phyloP scores from a whole-genome alignment of 2,797 vertebrate genomes.

The Melanotaenia boesemani region DNA sequence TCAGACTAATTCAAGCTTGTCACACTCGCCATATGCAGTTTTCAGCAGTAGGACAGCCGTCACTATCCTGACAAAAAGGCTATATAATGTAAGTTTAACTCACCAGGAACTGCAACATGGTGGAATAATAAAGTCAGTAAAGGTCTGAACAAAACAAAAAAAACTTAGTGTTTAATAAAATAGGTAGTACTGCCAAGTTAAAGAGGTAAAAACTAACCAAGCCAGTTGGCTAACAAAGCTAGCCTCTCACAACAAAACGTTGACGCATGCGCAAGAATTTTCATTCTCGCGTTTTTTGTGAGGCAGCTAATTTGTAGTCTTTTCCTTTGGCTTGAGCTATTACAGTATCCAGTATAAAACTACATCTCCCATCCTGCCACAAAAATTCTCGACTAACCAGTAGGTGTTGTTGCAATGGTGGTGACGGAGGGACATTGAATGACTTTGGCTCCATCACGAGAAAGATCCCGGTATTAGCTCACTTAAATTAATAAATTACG shows the following conservation, averaged over 20 bases:
- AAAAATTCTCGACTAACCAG: not conserved
- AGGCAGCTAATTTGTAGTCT: constrained; percentile 43
- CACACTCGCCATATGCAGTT: not conserved
- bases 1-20: not conserved
- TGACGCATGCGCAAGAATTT: constrained; percentile 50
- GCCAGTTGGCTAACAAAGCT: constrained; percentile 6
- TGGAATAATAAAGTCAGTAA: constrained; percentile 10
- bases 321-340: accelerated
- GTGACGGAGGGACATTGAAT: constrained; percentile 84
- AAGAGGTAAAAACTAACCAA: not conserved
- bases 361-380: constrained; percentile 60
- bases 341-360: not conserved
- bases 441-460: constrained; percentile 84
- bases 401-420: constrained; percentile 78
- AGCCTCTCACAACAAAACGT: constrained; percentile 8
- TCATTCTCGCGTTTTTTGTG: not conserved
- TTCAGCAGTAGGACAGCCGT: not conserved
- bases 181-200: not conserved
- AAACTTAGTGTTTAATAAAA: not conserved
- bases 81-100: constrained; percentile 31
- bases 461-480: constrained; percentile 42
- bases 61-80: constrained; percentile 1
- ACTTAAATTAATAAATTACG: constrained; percentile 26
- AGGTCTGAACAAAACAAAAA: not conserved
- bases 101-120: constrained; percentile 85